Conservation (phyloP, 2,888 invertebrate genomes). For the Dynastes maya region DNA sequence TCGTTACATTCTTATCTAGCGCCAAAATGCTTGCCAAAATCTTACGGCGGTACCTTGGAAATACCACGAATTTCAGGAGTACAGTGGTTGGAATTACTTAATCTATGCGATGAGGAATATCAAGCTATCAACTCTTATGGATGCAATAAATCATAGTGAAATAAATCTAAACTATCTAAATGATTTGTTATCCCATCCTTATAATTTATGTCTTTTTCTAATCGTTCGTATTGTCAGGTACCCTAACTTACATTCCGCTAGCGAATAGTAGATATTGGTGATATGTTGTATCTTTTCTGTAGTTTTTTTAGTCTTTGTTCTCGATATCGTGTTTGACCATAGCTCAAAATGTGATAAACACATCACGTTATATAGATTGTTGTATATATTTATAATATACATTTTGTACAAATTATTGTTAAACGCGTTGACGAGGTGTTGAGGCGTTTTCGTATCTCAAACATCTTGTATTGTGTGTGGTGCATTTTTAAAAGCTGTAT, state of each 20-base stretch:
- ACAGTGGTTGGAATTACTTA: constrained; percentile 82
- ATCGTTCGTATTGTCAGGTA: background rate
- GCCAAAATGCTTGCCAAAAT: constrained; percentile 80
- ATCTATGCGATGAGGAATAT: constrained; percentile 83
- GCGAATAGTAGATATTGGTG: constrained; percentile 39
- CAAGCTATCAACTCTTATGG: constrained; percentile 79
- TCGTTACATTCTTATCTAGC: constrained; percentile 82
- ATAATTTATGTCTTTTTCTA: constrained; percentile 27
- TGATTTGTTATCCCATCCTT: background rate
- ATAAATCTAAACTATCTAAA: background rate
- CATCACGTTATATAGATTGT: constrained; percentile 25
- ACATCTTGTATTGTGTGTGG: too few relatives aligned
- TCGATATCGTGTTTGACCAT: constrained; percentile 4
- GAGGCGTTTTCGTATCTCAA: too few relatives aligned
- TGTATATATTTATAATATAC: constrained; percentile 24
- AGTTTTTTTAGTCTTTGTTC: background rate
- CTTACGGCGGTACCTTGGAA: constrained; percentile 83
- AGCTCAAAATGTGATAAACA: constrained; percentile 38
- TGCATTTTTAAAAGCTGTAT: too few relatives aligned
- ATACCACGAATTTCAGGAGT: constrained; percentile 80
- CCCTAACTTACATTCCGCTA: constrained; percentile 36
- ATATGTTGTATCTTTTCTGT: constrained; percentile 22
- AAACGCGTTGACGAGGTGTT: too few relatives aligned
- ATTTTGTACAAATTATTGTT: constrained; percentile 12
- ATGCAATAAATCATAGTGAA: constrained; percentile 74